Evolutionary conservation across 1,140 invertebrate genomes (phyloP), one percentile per base, ranked within the genome.

Genomic region (Drosophila novamexicana): DNA sequence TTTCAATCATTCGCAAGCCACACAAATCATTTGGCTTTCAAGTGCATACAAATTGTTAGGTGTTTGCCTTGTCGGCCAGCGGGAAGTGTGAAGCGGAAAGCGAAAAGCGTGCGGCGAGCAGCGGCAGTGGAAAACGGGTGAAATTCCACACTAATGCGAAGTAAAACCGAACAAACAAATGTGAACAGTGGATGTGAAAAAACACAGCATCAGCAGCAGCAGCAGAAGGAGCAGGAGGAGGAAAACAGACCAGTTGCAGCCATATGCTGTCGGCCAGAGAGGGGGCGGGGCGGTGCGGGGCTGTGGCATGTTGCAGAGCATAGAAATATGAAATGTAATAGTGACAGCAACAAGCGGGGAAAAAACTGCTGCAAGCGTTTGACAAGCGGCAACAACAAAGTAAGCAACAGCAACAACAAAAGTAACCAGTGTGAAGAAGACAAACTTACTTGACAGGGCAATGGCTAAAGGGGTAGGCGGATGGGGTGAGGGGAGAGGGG

Each of bases 321-420:
- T 57, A 73, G 84, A 86, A 82, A 88, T 86, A 88, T 86, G 82
- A 88, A 88, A 88, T 88, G 79, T 79, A 88, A 88, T 83, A 77
- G 76, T 79, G 83, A 79, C 83, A 88, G 83, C 74, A 83, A 88
- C 82, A 83, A 86, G 79, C 79, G 82, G 59, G 70, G 73, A 79
- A 81, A 73, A 70, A 85, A 65, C 61, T 12, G 75, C 79, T 75
- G 64, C 70, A 36, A 65, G 76, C 75, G 73, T 84, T 84, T 83
- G 81, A 83, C 81, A 83, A 81, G 78, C 78, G 57, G 37, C 49
- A 39, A 22, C 40, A 49, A 72, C 37, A 44, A 52, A 61, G 44
- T 40, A 49, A 39, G 49, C 56, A 50, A 29, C 22, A 29, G 40
- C 29, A 59, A 45, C 29, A 59, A 12, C 57, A 18, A 56, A 64